Base-by-base conservation (phyloP, 2,797 vertebrate species). In the Xerus rutilus region DNA sequence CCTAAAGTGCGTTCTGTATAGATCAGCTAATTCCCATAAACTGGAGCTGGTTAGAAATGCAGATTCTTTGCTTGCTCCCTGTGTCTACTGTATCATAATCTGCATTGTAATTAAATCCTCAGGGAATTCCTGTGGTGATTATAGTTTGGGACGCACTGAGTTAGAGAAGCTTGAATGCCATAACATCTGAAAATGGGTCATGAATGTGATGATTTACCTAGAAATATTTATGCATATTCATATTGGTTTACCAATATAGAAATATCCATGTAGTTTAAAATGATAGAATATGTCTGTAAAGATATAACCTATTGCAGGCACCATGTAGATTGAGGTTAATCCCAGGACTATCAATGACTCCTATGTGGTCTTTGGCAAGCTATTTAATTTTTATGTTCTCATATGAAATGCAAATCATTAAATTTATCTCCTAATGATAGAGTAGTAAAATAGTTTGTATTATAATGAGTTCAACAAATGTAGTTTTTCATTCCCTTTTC, bases 401-500 rank as follows among this genome's bases (percentile, higher is more conserved):
- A 91, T 93, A 92, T 89, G 39, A 67, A 89, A 87, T 86, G 95
- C 47, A 93, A 59, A 74, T 12, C 78, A 18, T 79, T 18, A 30
- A 86, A 90, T 39, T 32, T 54, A 11, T 32, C 25, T 79, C 49
- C 84, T n/a, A 77, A 45, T 21, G 17, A 45, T 86, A 28, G 25
- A 43, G 4, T 57, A 70, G 45, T 73, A 62, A 52, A 62, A n/a
- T 49, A 85, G 2, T 88, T 74, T 85, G 7, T 74, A 59, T 30
- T 86, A 32, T 72, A 82, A 67, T 14, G 5, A 73, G 17, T 39
- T 85, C 30, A 78, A 52, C 8, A 43, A 54, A 65, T 20, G 11
- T 65, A 69, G 14, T 18, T 74, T 90, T 92, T 87, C 89, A 74
- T 95, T 95, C 87, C 17, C 86, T 95, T 96, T 87, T 79, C 65